Evolutionary conservation across 1,140 invertebrate genomes (phyloP), one percentile per base, ranked within the genome.

Genomic region (Nephila pilipes): DNA sequence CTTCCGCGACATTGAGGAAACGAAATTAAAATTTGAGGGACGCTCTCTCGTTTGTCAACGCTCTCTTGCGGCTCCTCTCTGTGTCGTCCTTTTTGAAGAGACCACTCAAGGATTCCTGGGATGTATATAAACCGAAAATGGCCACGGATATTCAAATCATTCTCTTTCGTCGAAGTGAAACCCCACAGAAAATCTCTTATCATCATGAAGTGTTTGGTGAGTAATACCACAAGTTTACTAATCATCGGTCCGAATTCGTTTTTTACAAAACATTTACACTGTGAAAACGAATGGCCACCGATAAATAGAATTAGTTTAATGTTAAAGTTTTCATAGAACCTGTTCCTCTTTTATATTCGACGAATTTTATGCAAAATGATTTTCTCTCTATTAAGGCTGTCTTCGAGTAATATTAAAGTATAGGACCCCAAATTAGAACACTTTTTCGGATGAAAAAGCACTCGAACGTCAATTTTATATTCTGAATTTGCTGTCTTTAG

Each of bases 11-110:
- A 75, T 32, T 29, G 25, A 75, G 32, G 25, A 6, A 75, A 14
- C 69, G 29, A 75, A 75, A 75, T 75, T 75, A 32, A 75, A 75
- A 75, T 75, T 75, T 18, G 69, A 75, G 18, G 12, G 69, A 36
- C 32, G 3, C 69, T 4, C 29, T 36, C 29, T 32, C 25, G 29
- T 75, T 36, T 75, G 29, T 75, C 65, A 75, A 18, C 3, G n/a
- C n/a, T 25, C 69, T 18, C 29, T 29, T 32, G 16, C 12, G 29
- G 8, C 10, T 25, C n/a, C 25, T 16, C 65, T 36, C 12, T 32
- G 29, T 36, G 29, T 14, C 36, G 3, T 32, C 32, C 1, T 36
- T 16, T 29, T 32, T 75, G 65, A 32, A 36, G 16, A 4, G 18
- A 29, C 16, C 29, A 36, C 29, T 36, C 69, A 75, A 75, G 69